Percentiles rank a stretch among this genome's conserved stretches.
phyloP scores from a whole-genome alignment of 2,797 vertebrate species.

The Rhinogobio ventralis region DNA sequence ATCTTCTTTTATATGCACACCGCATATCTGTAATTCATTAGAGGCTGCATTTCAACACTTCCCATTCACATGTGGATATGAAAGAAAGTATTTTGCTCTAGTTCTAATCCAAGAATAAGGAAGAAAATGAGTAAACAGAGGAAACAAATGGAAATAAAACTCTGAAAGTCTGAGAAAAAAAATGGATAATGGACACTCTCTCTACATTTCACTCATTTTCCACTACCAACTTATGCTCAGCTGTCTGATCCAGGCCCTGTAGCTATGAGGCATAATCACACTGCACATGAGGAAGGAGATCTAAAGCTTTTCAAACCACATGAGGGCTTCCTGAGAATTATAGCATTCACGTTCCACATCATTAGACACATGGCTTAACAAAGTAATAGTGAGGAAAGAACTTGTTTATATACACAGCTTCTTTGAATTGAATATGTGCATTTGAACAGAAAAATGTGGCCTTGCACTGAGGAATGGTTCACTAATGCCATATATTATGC shows the following conservation, averaged over 20 bases:
- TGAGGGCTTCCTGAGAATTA: neutral
- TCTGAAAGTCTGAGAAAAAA: neutral
- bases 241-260: conserved; percentile 39
- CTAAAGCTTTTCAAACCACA: conserved; percentile 23
- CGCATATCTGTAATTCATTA: conserved; percentile 71
- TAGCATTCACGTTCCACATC: neutral
- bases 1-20: conserved; percentile 75
- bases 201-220: conserved; percentile 63
- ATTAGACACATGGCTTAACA: conserved; percentile 27
- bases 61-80: conserved; percentile 75
- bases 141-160: conserved; percentile 64
- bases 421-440: conserved; percentile 25
- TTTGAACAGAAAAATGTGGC: neutral
- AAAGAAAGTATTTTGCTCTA: conserved; percentile 64
- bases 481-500: neutral
- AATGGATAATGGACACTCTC: conserved; percentile 52
- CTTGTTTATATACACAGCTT: neutral
- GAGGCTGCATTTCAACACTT: conserved; percentile 76
- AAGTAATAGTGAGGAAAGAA: neutral
- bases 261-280: conserved; percentile 35
- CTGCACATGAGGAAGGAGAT: conserved; percentile 14
- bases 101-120: conserved; percentile 68
- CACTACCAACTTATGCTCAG: neutral
- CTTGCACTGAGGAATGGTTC: neutral
- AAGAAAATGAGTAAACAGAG: conserved; percentile 44